Evolutionary conservation across 2,113 vertebrate genomes (phyloP).

Genomic region (Periophthalmodon schlosseri): DNA sequence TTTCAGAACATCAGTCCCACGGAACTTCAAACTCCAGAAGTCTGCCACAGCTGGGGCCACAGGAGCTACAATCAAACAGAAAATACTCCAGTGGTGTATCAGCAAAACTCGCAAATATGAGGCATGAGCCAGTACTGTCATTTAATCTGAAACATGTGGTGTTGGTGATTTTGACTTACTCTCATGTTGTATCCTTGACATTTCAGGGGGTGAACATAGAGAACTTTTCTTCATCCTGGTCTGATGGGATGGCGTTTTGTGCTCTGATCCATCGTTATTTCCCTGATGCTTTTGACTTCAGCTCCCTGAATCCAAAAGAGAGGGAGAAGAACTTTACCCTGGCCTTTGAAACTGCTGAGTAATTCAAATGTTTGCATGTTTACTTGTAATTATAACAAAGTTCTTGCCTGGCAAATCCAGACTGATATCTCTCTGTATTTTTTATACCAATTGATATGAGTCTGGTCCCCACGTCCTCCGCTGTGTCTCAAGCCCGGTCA

Average conservation of each 20-base stretch:
- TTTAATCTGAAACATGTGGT: background rate
- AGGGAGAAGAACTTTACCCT: constrained; percentile 78
- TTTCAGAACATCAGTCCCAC: constrained; percentile 65
- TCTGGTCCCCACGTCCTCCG: no score
- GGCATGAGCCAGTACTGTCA: constrained; percentile 41
- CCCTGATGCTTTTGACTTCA: constrained; percentile 78
- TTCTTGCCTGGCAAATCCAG: no score
- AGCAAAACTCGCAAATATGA: constrained; percentile 77
- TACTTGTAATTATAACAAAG: background rate
- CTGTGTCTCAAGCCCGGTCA: no score
- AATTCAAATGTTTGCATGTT: constrained; percentile 18
- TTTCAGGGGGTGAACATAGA: constrained; percentile 75
- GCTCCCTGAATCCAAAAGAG: constrained; percentile 67
- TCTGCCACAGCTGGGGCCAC: constrained; percentile 57
- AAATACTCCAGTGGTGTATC: constrained; percentile 79
- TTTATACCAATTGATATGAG: no score
- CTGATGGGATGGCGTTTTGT: constrained; percentile 79
- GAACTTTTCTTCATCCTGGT: constrained; percentile 82
- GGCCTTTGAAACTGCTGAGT: constrained; percentile 80
- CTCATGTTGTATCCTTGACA: background rate
- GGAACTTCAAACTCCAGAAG: constrained; percentile 78
- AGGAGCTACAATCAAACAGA: constrained; percentile 79
- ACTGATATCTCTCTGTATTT: no score
- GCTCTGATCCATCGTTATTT: constrained; percentile 80
- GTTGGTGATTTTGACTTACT: background rate